Evolutionary conservation across 2,113 vertebrate genomes (phyloP), one percentile per base, ranked within the genome.

Genomic region (Gobio gobio): DNA sequence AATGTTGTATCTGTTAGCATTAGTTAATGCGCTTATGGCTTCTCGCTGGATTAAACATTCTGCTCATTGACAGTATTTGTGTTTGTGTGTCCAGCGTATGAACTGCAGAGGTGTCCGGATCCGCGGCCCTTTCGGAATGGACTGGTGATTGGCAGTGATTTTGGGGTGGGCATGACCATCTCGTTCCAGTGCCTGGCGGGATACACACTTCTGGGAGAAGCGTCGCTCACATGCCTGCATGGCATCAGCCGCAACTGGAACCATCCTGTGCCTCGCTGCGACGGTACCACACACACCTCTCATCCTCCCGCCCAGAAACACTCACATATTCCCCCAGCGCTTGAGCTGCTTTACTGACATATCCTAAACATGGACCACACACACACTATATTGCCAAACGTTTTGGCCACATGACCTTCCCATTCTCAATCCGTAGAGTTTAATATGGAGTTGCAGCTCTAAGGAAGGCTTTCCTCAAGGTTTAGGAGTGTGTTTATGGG

Each of bases 171-270:
- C 33, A 97, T 97, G 91, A 98, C 97, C 22, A 94, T 99, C 90
- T 98, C 97, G 24, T 99, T 99, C 90, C 97, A 99, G 83, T 99
- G 98, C 90, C 96, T 97, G 82, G 92, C 93, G 59, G 98, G 98
- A 66, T 99, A 99, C 88, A 96, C 97, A 0, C 91, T 99, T 85
- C 95, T 97, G 77, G 98, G 98, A 76, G 95, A 97, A 89, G 94
- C 97, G 49, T 97, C 97, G 5, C 96, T 99, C 85, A 99, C 98
- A 51, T 99, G 98, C 87, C 96, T 98, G 82, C 98, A 99, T 47
- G 98, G 98, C 87, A 90, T 97, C 87, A 99, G 98, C 90, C 95
- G 98, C 83, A 99, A 98, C 26, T 99, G 98, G 98, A 99, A 99
- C 92, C 95, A 98, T 90, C 97, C 97, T 14, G 92, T 99, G 29